Evolutionary conservation across 2,797 vertebrate species (phyloP), one percentile per base, ranked within the genome.

Genomic region (Semaprochilodus insignis): DNA sequence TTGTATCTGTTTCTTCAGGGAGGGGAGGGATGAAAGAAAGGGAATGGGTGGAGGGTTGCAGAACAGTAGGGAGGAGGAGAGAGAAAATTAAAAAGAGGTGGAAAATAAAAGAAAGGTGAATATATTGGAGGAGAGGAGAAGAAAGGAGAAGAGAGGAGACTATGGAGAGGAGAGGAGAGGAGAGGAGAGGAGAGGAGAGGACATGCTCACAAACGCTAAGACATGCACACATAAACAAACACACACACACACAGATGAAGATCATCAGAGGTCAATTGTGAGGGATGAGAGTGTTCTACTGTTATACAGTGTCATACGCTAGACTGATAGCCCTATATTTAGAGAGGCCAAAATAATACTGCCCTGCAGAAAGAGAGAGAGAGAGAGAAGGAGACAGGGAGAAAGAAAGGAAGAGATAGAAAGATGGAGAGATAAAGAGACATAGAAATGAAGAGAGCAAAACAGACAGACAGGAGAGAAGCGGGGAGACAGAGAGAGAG

Each of bases 211-310:
- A 36, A 36, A 63, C 40, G 23, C 34, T 14, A 40, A 48, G 44
- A 82, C 34, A 62, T 66, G 71, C 27, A 23, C 60, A 16, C 69
- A 71, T 10, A 8, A 25, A 62, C 16, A 36, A 25, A 72, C 44
- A 57, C 67, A 52, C 23, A 25, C 23, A 48, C 55, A 60, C 2
- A 62, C 31, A 36, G 60, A 78, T 78, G 51, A 83, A 74, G 62
- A 78, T 78, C 76, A 78, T 19, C 40, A 77, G 69, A 74, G 77
- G 77, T 83, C 81, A 83, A 51, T 79, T 74, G 70, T 79, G 70
- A 74, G 76, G 63, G 70, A 79, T 78, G 75, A 73, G 74, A 51
- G 67, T 73, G 60, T 83, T 72, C 69, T 73, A 67, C 48, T 44
- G 60, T 63, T 48, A 59, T 78, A 67, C 70, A 74, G 76, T 78